A percentile compares a stretch with the other conserved stretches of the same genome.
phyloP scores from a whole-genome alignment of 2,888 invertebrate genomes.

The Dendrolimus pini region DNA sequence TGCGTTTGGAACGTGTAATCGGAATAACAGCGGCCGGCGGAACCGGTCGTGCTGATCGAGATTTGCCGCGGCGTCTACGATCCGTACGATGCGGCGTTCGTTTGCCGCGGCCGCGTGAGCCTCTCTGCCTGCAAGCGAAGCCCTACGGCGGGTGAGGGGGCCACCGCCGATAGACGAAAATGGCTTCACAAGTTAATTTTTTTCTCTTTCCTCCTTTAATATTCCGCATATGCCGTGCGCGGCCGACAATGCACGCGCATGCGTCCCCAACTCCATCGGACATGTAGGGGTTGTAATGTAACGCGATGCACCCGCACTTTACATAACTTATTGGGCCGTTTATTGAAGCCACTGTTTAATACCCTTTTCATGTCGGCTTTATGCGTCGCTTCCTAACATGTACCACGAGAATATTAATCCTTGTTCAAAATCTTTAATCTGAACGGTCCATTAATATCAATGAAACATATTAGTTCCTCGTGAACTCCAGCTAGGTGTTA shows the following conservation, averaged over 20 bases:
- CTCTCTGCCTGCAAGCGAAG: slow-evolving; percentile 60
- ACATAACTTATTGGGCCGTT: slow-evolving; percentile 73
- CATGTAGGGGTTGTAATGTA: slow-evolving; percentile 67
- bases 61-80: slow-evolving; percentile 6
- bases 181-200: slow-evolving; percentile 77
- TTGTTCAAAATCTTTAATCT: slow-evolving; percentile 48
- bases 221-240: slow-evolving; percentile 75
- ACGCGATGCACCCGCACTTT: slow-evolving; percentile 73
- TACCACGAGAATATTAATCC: slow-evolving; percentile 56
- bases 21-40: slow-evolving; percentile 30
- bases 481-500: slow-evolving; percentile 13
- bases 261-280: slow-evolving; percentile 50
- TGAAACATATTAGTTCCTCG: slow-evolving; percentile 23
- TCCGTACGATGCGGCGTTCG: slow-evolving; percentile 33
- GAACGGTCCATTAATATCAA: slow-evolving; percentile 55
- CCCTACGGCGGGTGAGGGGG: slow-evolving; percentile 63
- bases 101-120: slow-evolving; percentile 48
- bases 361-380: slow-evolving; percentile 69
- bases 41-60: slow-evolving; percentile 37
- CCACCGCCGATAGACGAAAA: slow-evolving; percentile 69
- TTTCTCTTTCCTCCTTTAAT: slow-evolving; percentile 77
- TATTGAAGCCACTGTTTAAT: slow-evolving; percentile 72
- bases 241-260: slow-evolving; percentile 68
- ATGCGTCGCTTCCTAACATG: slow-evolving; percentile 53
- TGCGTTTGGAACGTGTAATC: slow-evolving; percentile 49